These are phyloP conservation scores for Gavialis gangeticus DNA, from an alignment of 2,113 vertebrate genomes.

Conservation along the genomic window DNA sequence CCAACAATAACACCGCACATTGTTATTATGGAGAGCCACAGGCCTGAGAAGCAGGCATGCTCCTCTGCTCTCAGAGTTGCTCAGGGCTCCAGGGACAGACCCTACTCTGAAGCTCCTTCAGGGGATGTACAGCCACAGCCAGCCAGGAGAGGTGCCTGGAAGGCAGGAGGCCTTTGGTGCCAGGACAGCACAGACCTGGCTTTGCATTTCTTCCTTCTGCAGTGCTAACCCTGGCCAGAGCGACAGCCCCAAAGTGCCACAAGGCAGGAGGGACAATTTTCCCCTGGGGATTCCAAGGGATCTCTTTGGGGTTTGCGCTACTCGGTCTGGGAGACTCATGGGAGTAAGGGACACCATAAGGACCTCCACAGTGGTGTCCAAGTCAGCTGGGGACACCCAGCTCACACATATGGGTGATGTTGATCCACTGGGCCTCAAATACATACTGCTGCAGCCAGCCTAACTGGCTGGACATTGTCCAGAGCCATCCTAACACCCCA, in stretches of 20 bases:
- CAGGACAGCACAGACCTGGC: neutral
- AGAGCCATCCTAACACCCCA: too few relatives aligned
- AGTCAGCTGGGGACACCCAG: neutral
- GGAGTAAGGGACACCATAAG: neutral
- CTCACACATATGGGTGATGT: too few relatives aligned
- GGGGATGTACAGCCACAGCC: neutral
- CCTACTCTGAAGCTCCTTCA: neutral
- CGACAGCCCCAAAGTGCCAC: too few relatives aligned
- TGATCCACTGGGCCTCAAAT: neutral
- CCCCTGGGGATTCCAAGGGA: neutral
- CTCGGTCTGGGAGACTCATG: neutral
- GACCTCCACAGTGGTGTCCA: neutral
- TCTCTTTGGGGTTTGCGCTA: neutral
- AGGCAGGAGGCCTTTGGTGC: too few relatives aligned
- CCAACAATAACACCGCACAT: fast-evolving
- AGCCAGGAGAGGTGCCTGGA: too few relatives aligned
- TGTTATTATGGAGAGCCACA: fast-evolving
- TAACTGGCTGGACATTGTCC: neutral
- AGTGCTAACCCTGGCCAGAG: too few relatives aligned
- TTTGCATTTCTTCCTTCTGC: too few relatives aligned
- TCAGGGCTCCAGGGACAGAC: fast-evolving
- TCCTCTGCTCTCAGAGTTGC: neutral
- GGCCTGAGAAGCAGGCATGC: fast-evolving
- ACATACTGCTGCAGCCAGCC: neutral
- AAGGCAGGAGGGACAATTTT: too few relatives aligned